phyloP scores from a whole-genome alignment of 23 tunicate species.

The Clavelina lepadiformis region DNA sequence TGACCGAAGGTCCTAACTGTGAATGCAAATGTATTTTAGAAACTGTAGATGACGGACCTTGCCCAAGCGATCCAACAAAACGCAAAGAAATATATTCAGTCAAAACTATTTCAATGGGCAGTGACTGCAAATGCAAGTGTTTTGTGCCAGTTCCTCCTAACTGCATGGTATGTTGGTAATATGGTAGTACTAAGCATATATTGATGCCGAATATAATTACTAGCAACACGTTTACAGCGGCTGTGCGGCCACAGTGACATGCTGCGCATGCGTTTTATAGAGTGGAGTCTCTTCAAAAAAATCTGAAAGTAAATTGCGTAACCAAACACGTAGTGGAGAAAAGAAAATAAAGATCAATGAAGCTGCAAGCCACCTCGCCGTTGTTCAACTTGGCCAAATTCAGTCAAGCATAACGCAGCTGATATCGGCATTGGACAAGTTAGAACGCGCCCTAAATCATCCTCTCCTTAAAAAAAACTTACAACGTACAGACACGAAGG shows the following conservation, averaged over 20 bases:
- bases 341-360: too few relatives aligned
- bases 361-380: too few relatives aligned
- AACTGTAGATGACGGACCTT: constrained; percentile 39
- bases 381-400: too few relatives aligned
- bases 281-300: too few relatives aligned
- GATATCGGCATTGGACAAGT: constrained; percentile 20
- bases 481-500: too few relatives aligned
- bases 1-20: constrained; percentile 67
- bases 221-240: too few relatives aligned
- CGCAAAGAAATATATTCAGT: constrained; percentile 31
- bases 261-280: too few relatives aligned
- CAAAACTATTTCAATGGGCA: constrained; percentile 60
- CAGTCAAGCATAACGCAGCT: constrained; percentile 20
- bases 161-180: constrained; percentile 20
- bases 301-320: too few relatives aligned
- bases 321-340: too few relatives aligned
- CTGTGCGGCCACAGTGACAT: too few relatives aligned
- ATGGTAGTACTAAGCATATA: background rate
- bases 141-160: constrained; percentile 44
- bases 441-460: constrained; percentile 7
- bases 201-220: background rate
- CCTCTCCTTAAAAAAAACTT: too few relatives aligned
- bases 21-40: constrained; percentile 53
- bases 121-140: constrained; percentile 79
- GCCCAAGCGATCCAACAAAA: constrained; percentile 22